Base-by-base conservation (phyloP, 2,888 invertebrate genomes). In the Seira musarum region DNA sequence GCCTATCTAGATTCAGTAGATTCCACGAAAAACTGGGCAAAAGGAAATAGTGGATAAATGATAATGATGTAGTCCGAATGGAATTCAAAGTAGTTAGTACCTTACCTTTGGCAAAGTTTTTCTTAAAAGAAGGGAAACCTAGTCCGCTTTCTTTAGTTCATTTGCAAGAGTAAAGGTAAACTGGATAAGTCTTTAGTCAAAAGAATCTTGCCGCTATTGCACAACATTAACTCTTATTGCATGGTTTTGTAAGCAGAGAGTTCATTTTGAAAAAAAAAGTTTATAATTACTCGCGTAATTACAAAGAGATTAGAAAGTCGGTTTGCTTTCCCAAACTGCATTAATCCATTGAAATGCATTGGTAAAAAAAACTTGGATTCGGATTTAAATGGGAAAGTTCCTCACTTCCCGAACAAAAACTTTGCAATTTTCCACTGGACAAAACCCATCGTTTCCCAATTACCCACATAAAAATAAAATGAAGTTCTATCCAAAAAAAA, bases 201-300 rank as follows among this genome's bases (percentile, higher is more conserved):
- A 40, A 13, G 6, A 40, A 40, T 40, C 40, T 13, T 40, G 5
- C 40, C n/a, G 40, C n/a, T n/a, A n/a, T n/a, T 40, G 5, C 40
- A 40, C 6, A 8, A 40, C 40, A 40, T 40, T 40, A 40, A 5
- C 40, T 13, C 40, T 40, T 40, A 40, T 13, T 40, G 40, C 40
- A 40, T 40, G 40, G 6, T 40, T 40, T 40, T n/a, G n/a, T n/a
- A 13, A 40, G 40, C 40, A 40, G 6, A 40, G 13, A 40, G 40
- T 13, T 40, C 40, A 40, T 40, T 40, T 57, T 8, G 65, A 67
- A 68, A n/a, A n/a, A n/a, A n/a, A 67, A 76, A 76, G 63, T 76
- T 76, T 63, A 68, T 76, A 76, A 76, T 76, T 76, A 76, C 68
- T 76, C 63, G 63, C 76, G 63, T 68, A 76, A 76, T 76, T 69